These are phyloP conservation scores for Dicycla oo DNA, from an alignment of 2,888 invertebrate genomes.

Conservation along the genomic window DNA sequence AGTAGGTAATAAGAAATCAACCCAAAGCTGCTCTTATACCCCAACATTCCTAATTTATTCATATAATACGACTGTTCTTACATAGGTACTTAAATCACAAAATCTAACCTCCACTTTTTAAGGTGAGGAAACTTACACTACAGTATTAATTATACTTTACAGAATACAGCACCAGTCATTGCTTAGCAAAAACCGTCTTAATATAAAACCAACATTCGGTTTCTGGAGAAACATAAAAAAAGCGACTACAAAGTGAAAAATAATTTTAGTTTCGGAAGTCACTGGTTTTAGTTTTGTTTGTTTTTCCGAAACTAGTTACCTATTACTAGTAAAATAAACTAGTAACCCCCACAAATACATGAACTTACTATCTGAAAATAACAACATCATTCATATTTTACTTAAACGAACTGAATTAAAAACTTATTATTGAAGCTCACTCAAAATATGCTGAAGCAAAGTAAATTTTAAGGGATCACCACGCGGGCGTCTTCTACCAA, in stretches of 20 bases:
- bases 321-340: too few species aligned
- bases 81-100: slow-evolving; percentile 32
- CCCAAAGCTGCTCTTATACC: not conserved
- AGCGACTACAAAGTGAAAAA: not conserved
- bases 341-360: not conserved
- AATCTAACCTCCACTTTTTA: slow-evolving; percentile 17
- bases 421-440: not conserved
- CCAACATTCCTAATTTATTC: slow-evolving; percentile 12
- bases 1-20: slow-evolving; percentile 8
- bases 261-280: not conserved
- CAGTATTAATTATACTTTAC: slow-evolving; percentile 8
- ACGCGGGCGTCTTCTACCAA: not conserved
- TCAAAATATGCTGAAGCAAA: not conserved
- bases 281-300: not conserved
- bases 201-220: not conserved
- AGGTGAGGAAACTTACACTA: slow-evolving; percentile 14
- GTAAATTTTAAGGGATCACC: not conserved
- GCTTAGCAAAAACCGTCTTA: slow-evolving; percentile 12
- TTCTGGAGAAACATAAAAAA: slow-evolving; percentile 8
- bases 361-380: too few species aligned
- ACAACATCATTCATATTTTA: too few species aligned
- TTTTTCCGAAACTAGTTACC: not conserved
- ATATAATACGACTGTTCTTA: slow-evolving; percentile 4
- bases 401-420: not conserved
- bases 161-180: slow-evolving; percentile 17